A percentile compares a stretch with the other conserved stretches of the same genome.
Evolutionary conservation across 2,888 invertebrate genomes (phyloP).

Genomic region (Cremastobaeus sp.): DNA sequence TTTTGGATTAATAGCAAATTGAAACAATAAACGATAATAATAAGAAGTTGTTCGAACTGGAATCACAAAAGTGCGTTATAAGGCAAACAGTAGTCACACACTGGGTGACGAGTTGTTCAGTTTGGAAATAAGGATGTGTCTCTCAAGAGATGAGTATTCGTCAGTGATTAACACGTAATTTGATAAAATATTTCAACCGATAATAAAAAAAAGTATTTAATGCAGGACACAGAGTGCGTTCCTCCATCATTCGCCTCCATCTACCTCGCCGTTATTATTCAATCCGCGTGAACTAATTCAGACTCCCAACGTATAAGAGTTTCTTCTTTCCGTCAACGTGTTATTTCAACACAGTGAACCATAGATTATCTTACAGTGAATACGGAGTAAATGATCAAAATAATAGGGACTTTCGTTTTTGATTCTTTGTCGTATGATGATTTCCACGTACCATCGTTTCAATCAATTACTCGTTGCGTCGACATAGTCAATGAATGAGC

Average conservation of each 20-base stretch:
- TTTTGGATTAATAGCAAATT: slow-evolving; percentile 47
- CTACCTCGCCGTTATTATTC: slow-evolving; percentile 63
- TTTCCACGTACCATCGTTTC: slow-evolving; percentile 73
- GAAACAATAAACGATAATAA: slow-evolving; percentile 45
- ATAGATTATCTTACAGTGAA: slow-evolving; percentile 77
- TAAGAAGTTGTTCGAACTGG: slow-evolving; percentile 52
- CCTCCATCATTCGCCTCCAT: slow-evolving; percentile 66
- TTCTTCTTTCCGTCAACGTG: slow-evolving; percentile 76
- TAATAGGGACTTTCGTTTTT: slow-evolving; percentile 61
- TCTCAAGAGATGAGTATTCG: slow-evolving; percentile 59
- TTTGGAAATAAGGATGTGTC: slow-evolving; percentile 50
- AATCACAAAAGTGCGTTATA: slow-evolving; percentile 57
- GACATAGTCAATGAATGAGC: slow-evolving; percentile 42
- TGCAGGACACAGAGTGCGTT: slow-evolving; percentile 73
- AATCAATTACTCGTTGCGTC: slow-evolving; percentile 62
- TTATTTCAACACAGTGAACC: slow-evolving; percentile 75
- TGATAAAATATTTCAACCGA: slow-evolving; percentile 73
- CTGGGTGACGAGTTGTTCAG: slow-evolving; percentile 46
- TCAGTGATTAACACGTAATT: slow-evolving; percentile 63
- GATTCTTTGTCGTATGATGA: slow-evolving; percentile 64
- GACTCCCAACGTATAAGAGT: slow-evolving; percentile 70
- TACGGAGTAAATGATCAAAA: slow-evolving; percentile 75
- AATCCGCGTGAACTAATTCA: slow-evolving; percentile 62
- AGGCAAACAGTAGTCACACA: slow-evolving; percentile 44
- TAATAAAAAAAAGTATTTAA: slow-evolving; percentile 69